Evolutionary conservation across 1,140 invertebrate species (phyloP), one percentile per base, ranked within the genome.

Genomic region (Temnothorax longispinosus): DNA sequence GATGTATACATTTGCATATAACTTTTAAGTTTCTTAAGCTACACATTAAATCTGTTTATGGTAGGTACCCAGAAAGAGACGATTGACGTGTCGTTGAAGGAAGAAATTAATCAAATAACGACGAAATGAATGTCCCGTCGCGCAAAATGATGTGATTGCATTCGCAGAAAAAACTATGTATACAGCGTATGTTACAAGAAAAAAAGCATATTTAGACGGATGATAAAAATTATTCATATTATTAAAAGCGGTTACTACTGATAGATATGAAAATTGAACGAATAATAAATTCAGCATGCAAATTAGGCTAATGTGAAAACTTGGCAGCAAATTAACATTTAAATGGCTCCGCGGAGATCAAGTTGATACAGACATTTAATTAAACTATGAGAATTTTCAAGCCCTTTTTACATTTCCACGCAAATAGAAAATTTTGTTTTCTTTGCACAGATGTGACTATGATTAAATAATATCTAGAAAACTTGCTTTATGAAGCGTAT

Each of bases 281-380:
- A 64, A 65, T 78, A 65, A 78, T 50, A 78, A 78, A 50, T 47
- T 27, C 27, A 15, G 18, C 44, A 35, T 78, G 41, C 11, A 78
- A 78, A 78, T 65, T 47, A 41, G 18, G 18, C 21, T 78, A 65
- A 65, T 27, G 7, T 65, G 38, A 65, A 65, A 47, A 78, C 18
- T 64, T 65, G 41, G 27, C 27, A 50, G 60, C 27, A 65, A 78
- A 78, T 78, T 78, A 76, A 65, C 44, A 78, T 78, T 65, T 78
- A 78, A 65, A 65, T 76, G 21, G 54, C 44, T 54, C 6, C 18
- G 27, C 76, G 44, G 18, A 65, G 27, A 65, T 65, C 41, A 78
- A 64, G 13, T 65, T 65, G 60, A 78, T 44, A 78, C 41, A 65
- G n/a, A 65, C 18, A 27, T 58, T 76, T 76, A 44, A 76, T 60